Base-by-base conservation (phyloP, 2,888 invertebrate species). In the Arrhopalites spinosus region DNA sequence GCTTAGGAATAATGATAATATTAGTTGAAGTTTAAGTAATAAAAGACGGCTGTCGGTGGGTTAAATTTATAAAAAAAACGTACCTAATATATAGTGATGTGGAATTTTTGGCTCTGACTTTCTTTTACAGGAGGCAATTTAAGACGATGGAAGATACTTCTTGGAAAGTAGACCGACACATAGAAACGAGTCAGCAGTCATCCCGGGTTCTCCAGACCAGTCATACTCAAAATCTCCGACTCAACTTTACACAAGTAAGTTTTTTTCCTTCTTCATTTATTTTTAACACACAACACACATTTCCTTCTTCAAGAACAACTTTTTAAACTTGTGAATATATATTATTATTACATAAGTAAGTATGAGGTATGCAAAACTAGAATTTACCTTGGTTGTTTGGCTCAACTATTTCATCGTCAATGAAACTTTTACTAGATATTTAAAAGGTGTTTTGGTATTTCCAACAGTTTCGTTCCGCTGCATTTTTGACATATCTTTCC, bases 171-270 rank as follows among this genome's bases (percentile, higher is more conserved):
- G 70, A 70, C 29, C 56, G 70, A 36, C 70, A 70, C 53, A 59
- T 13, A 23, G 29, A 29, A 30, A 36, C 36, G 56, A 53, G 56
- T 20, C 53, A 53, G 56, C 70, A 70, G 70, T 56, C 70, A 50
- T 30, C 50, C 50, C 50, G 59, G 50, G 36, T 70, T 70, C 70
- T 70, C 70, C 70, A 70, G 70, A 70, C 1, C 5, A 53, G 69
- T 56, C 70, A 70, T 53, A 70, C 70, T 27, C 70, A 70, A 56
- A 70, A 70, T 70, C 59, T 70, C 36, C 70, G 70, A 70, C 50
- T 70, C 56, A 70, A 70, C 53, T 70, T 70, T 56, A 70, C 70
- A 53, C 70, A 70, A 70, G 70, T 70, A 70, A 70, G 70, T 53
- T 27, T 53, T 53, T 53, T 23, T 53, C 53, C n/a, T 47, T 17